phyloP scores from a whole-genome alignment of 92 coral and sea anemone genomes.

The Phenganax subtilis region DNA sequence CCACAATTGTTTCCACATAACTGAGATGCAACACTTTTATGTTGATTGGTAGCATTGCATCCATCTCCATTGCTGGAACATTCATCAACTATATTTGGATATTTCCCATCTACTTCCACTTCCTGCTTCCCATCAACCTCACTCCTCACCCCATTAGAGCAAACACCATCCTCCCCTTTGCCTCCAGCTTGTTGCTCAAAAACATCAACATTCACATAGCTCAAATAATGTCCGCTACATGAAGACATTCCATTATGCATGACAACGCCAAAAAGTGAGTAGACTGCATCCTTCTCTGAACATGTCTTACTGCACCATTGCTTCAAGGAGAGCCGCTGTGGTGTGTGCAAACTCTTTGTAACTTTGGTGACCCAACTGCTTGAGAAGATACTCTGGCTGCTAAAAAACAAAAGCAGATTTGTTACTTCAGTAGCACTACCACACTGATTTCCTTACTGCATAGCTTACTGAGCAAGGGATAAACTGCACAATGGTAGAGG shows the following conservation, averaged over 20 bases:
- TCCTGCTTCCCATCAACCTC: background rate
- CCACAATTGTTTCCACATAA: background rate
- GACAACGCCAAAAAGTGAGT: slow-evolving; percentile 87
- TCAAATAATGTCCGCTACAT: slow-evolving; percentile 95
- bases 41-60: background rate
- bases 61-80: background rate
- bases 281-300: slow-evolving; percentile 45
- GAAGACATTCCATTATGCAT: slow-evolving; percentile 98
- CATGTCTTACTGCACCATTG: slow-evolving; percentile 85
- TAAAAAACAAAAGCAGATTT: background rate
- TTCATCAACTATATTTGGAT: background rate
- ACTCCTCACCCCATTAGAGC: background rate
- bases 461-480: too few species aligned
- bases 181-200: slow-evolving; percentile 9
- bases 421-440: background rate
- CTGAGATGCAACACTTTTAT: too few species aligned
- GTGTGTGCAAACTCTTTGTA: slow-evolving; percentile 81
- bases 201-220: slow-evolving; percentile 66
- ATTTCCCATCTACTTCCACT: background rate
- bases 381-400: slow-evolving; percentile 21
- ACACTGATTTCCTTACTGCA: too few species aligned
- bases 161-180: background rate
- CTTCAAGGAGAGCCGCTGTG: slow-evolving; percentile 66
- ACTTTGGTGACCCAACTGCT: slow-evolving; percentile 74
- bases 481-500: too few species aligned